Evolutionary conservation across 2,888 invertebrate genomes (phyloP).

Genomic region (Eupithecia exiguata): DNA sequence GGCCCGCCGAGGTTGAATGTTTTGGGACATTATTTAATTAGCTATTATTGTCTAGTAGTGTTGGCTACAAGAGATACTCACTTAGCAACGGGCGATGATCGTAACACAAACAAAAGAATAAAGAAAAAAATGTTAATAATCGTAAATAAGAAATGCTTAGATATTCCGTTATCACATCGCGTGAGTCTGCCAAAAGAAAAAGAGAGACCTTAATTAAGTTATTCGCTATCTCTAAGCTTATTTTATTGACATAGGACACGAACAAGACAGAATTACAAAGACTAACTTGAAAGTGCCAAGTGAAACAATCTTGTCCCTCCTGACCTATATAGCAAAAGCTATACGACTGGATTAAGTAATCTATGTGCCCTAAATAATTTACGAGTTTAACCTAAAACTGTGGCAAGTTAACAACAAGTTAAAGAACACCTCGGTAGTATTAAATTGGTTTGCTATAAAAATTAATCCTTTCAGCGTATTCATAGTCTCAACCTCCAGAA

Average conservation of each 20-base stretch:
- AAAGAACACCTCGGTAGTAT: neutral
- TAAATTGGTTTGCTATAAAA: neutral
- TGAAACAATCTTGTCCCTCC: neutral
- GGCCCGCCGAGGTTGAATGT: too few species aligned
- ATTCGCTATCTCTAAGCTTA: constrained; percentile 26
- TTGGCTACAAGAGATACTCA: neutral
- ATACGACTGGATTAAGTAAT: neutral
- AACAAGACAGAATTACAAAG: constrained; percentile 4
- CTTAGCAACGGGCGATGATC: neutral
- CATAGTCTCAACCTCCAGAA: neutral
- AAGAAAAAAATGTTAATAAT: constrained; percentile 11
- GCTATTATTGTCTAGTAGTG: too few species aligned
- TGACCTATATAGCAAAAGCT: neutral
- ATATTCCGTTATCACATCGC: constrained; percentile 10
- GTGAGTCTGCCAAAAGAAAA: constrained; percentile 20
- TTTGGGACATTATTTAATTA: too few species aligned
- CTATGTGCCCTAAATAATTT: constrained; percentile 1
- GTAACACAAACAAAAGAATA: constrained; percentile 10
- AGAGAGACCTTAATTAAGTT: constrained; percentile 27
- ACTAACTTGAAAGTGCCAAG: neutral
- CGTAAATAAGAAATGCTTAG: constrained; percentile 9
- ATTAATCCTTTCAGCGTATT: neutral
- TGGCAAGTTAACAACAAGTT: neutral
- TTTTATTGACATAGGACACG: constrained; percentile 24
- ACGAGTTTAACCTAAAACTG: neutral